Percentiles rank a stretch among this genome's conserved stretches.
These are phyloP conservation scores for Atopsyche davidsoni DNA, from an alignment of 1,140 invertebrate genomes.

Conservation along the genomic window DNA sequence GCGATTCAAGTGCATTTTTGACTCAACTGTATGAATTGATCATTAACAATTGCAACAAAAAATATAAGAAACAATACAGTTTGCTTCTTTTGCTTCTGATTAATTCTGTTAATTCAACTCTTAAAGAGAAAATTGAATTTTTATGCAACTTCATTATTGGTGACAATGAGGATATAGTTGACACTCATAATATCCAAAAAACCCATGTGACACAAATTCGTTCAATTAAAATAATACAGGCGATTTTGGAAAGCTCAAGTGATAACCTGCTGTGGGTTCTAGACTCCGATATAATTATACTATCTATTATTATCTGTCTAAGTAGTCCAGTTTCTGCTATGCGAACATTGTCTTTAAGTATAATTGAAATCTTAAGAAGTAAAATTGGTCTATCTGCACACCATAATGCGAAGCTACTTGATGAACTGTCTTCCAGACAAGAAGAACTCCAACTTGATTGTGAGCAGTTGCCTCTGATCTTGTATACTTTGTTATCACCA, in stretches of 20 bases:
- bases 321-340: conserved; percentile 40
- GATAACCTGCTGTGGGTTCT: conserved; percentile 36
- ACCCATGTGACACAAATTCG: conserved; percentile 11
- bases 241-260: conserved; percentile 23
- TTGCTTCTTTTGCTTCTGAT: conserved; percentile 39
- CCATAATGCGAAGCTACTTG: conserved; percentile 29
- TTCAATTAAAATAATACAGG: conserved; percentile 18
- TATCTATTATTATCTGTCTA: conserved; percentile 43
- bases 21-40: conserved; percentile 22
- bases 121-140: conserved; percentile 47
- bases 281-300: conserved; percentile 42
- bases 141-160: conserved; percentile 43
- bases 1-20: conserved; percentile 9
- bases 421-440: conserved; percentile 33
- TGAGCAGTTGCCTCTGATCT: conserved; percentile 49
- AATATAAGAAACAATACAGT: conserved; percentile 18
- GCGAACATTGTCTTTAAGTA: conserved; percentile 39
- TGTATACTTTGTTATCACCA: conserved; percentile 49
- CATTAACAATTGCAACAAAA: conserved; percentile 18
- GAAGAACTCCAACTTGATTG: conserved; percentile 47
- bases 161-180: conserved; percentile 5
- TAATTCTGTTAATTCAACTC: conserved; percentile 37
- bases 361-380: conserved; percentile 35
- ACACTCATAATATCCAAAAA: conserved; percentile 5
- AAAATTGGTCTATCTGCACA: conserved; percentile 32